Evolutionary conservation across 2,113 vertebrate genomes (phyloP).

Genomic region (Perca schrenkii): DNA sequence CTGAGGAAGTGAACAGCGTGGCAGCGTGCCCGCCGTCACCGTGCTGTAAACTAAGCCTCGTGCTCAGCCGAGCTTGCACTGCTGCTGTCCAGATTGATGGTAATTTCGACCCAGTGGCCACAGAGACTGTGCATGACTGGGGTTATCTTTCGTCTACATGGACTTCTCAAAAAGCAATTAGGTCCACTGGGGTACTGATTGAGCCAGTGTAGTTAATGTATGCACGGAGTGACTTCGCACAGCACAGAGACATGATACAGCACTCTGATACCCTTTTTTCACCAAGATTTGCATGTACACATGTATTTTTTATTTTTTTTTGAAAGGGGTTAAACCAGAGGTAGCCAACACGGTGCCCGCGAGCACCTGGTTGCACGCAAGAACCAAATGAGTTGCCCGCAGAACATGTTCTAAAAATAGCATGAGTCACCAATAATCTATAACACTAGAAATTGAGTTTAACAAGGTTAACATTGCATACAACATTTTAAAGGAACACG

Average conservation of each 20-base stretch:
- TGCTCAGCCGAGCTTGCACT: slow-evolving; percentile 63
- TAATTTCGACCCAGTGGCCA: slow-evolving; percentile 52
- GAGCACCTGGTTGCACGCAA: too few relatives aligned
- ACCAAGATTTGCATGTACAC: too few relatives aligned
- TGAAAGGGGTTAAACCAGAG: too few relatives aligned
- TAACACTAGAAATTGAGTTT: too few relatives aligned
- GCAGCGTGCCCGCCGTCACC: slow-evolving; percentile 16
- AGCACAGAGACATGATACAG: not conserved
- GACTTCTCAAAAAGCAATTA: slow-evolving; percentile 36
- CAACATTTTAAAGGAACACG: too few relatives aligned
- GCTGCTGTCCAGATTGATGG: slow-evolving; percentile 70
- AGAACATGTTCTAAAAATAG: too few relatives aligned
- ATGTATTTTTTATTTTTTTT: too few relatives aligned
- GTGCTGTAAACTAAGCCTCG: slow-evolving; percentile 71
- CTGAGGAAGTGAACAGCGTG: slow-evolving; percentile 39
- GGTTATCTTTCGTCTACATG: slow-evolving; percentile 38
- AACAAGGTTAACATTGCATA: too few relatives aligned
- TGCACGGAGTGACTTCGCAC: not conserved
- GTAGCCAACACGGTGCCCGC: too few relatives aligned
- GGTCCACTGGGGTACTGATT: slow-evolving; percentile 35
- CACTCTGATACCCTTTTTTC: not conserved
- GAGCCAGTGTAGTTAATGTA: not conserved
- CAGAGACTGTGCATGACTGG: slow-evolving; percentile 25
- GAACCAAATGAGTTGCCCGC: too few relatives aligned
- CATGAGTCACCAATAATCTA: too few relatives aligned